Conservation (phyloP, 2,888 invertebrate species). For the Acholoe squamosa region DNA sequence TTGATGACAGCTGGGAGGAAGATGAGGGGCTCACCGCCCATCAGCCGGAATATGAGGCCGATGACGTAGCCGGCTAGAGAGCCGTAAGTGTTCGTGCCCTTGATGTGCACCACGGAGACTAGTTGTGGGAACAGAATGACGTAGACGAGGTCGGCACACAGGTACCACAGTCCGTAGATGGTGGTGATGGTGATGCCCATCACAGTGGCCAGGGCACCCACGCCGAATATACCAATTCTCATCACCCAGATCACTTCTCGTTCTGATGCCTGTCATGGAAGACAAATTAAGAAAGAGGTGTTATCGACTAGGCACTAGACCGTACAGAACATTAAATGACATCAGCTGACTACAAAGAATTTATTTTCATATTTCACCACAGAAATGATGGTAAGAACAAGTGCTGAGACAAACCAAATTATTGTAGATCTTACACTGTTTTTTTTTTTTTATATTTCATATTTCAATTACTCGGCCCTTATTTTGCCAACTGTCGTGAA, state of each 20-base stretch:
- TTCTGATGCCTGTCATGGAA: constrained; percentile 91
- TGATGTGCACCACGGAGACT: constrained; percentile 98
- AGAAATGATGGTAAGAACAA: too few relatives aligned
- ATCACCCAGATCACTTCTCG: constrained; percentile 95
- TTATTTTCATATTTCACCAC: too few relatives aligned
- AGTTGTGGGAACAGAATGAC: constrained; percentile 99
- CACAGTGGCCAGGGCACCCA: constrained; percentile 93
- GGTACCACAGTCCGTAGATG: constrained; percentile 98
- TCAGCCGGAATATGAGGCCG: constrained; percentile 79
- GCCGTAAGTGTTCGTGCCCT: constrained; percentile 98
- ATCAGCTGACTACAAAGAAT: too few relatives aligned
- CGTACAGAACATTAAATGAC: too few relatives aligned
- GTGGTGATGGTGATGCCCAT: constrained; percentile 99
- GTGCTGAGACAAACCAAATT: too few relatives aligned
- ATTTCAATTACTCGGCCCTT: too few relatives aligned
- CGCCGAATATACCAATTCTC: constrained; percentile 94
- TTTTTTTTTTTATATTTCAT: too few relatives aligned
- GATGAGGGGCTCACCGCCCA: constrained; percentile 81
- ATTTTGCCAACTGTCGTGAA: too few relatives aligned
- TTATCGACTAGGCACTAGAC: too few relatives aligned
- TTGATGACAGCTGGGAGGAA: constrained; percentile 78
- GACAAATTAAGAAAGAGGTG: too few relatives aligned
- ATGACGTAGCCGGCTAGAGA: constrained; percentile 87
- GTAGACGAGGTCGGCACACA: constrained; percentile 99
- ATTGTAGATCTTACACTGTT: too few relatives aligned